Base-by-base conservation (phyloP, 2,113 vertebrate species). In the Carettochelys insculpta region DNA sequence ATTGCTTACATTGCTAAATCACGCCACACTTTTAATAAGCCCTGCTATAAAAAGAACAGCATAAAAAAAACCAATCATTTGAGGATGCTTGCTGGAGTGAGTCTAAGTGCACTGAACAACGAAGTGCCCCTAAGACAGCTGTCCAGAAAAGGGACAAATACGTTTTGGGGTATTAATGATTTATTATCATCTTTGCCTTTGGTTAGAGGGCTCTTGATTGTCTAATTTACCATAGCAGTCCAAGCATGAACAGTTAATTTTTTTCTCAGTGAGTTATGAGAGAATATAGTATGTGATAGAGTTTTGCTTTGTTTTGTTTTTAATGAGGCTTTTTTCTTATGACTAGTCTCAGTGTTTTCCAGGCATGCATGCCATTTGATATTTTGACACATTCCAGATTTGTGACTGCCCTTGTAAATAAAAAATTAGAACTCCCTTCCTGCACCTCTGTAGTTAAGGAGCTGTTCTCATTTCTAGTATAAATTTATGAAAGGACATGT, bases 1-100 rank as follows among this genome's bases (percentile, higher is more conserved):
- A 54, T 92, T 90, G 81, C n/a, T 95, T 24, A 88, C 65, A 4
- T 0, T 83, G 71, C 87, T 34, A 92, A 89, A 92, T 89, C 78
- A 34, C 29, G 47, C 31, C 48, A 48, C 78, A 58, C 79, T 82
- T 91, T 91, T 56, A 22, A 75, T 71, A 11, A 58, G 38, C 38
- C 47, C n/a, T 84, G 83, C 56, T 73, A 22, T 76, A 86, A 85
- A 93, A 16, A 12, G 41, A 85, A 90, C 12, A 41, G 1, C 24
- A 48, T 92, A 77, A 16, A 83, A 87, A 85, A 91, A 13, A n/a
- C n/a, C 25, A 77, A 84, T 24, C 31, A 48, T 77, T 93, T 87
- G 75, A 86, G 87, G 90, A 87, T 58, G 22, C 41, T 91, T 80
- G 34, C 38, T 29, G 5, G 22, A 76, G 27, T 56, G 4, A 53